A percentile compares a stretch with the other conserved stretches of the same genome.
Conservation (phyloP, 2,113 vertebrate species). For the Stomatorhinus ivindoensis region DNA sequence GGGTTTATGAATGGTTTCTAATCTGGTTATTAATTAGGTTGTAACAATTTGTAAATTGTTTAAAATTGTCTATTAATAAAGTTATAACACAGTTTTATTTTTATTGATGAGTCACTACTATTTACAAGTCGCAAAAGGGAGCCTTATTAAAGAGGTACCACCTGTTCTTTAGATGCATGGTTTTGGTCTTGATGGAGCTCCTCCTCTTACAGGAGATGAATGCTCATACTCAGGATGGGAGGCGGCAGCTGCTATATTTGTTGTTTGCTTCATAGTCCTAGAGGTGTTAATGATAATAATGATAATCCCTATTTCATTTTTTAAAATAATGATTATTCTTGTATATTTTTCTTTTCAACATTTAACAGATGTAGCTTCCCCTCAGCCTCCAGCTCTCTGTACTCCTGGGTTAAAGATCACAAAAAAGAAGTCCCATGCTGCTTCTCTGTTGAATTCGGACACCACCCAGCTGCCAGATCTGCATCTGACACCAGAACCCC, state of each 20-base stretch:
- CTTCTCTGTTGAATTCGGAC: slow-evolving; percentile 29
- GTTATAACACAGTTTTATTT: too few relatives aligned
- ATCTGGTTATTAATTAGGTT: too few relatives aligned
- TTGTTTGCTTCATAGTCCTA: slow-evolving; percentile 11
- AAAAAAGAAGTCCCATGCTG: slow-evolving; percentile 29
- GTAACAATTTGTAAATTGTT: too few relatives aligned
- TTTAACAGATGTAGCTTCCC: slow-evolving; percentile 58
- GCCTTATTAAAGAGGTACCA: too few relatives aligned
- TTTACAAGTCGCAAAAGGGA: too few relatives aligned
- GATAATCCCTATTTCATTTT: neutral
- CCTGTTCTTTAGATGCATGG: neutral
- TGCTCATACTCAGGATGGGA: neutral
- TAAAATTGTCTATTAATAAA: too few relatives aligned
- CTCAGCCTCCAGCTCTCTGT: slow-evolving; percentile 62
- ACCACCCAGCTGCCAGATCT: slow-evolving; percentile 19
- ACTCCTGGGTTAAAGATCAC: slow-evolving; percentile 69
- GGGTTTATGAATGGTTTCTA: too few relatives aligned
- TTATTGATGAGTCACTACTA: too few relatives aligned
- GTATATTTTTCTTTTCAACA: slow-evolving; percentile 23
- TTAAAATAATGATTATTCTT: neutral
- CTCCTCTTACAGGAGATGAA: neutral
- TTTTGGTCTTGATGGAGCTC: neutral
- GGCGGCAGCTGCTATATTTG: neutral
- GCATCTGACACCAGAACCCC: slow-evolving; percentile 46
- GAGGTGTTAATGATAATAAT: neutral